These are phyloP conservation scores for Baccha elongata DNA, from an alignment of 2,888 invertebrate genomes.

Conservation along the genomic window DNA sequence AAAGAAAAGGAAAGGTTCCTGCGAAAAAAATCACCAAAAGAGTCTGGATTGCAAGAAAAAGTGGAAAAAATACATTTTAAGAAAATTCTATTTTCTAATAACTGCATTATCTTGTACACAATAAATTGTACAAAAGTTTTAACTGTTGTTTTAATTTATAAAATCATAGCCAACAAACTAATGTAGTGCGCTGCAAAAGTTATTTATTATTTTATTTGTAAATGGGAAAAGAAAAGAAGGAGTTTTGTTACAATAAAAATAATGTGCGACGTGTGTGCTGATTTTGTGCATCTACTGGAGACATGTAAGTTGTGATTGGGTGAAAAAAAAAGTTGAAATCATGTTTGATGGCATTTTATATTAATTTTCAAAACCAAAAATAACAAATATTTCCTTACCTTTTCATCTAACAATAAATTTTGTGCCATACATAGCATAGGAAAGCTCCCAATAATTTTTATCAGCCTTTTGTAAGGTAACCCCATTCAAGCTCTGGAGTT, in stretches of 20 bases:
- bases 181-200: conserved; percentile 65
- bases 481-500: conserved; percentile 38
- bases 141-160: conserved; percentile 50
- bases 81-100: conserved; percentile 53
- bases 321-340: no score
- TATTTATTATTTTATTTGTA: conserved; percentile 59
- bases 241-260: conserved; percentile 76
- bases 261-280: conserved; percentile 98
- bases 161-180: conserved; percentile 34
- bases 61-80: conserved; percentile 55
- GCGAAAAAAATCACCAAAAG: conserved; percentile 71
- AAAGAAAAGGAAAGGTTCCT: conserved; percentile 74
- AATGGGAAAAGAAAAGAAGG: conserved; percentile 70
- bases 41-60: conserved; percentile 69
- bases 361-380: no score
- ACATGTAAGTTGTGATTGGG: conserved; percentile 91
- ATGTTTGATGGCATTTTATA: no score
- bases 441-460: conserved; percentile 6
- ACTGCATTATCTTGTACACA: conserved; percentile 40
- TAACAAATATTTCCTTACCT: background rate
- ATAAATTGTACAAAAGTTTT: conserved; percentile 36
- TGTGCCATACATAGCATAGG: background rate
- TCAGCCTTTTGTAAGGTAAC: conserved; percentile 10
- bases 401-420: background rate
- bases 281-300: conserved; percentile 95